Evolutionary conservation across 2,797 vertebrate species (phyloP).

Genomic region (Leptodactylus fallax): DNA sequence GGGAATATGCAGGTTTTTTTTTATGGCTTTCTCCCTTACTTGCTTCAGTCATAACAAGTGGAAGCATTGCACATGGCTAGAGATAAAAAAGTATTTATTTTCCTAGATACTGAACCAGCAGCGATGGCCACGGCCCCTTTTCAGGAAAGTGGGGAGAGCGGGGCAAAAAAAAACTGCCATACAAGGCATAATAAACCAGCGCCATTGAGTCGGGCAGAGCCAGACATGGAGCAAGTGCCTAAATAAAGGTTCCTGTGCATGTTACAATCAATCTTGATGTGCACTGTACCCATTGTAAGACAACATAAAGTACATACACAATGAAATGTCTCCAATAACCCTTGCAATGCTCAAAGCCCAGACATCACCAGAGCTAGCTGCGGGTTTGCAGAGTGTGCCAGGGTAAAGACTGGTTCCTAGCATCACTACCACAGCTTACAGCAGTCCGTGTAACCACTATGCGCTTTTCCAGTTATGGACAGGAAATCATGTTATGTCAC

Average conservation of each 20-base stretch:
- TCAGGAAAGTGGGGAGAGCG: too few relatives aligned
- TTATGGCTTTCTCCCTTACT: too few relatives aligned
- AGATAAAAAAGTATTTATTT: too few relatives aligned
- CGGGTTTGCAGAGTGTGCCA: neutral
- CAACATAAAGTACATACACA: neutral
- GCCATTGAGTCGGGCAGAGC: too few relatives aligned
- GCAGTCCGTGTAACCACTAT: neutral
- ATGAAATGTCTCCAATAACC: neutral
- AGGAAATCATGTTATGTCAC: conserved; percentile 17
- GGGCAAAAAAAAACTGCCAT: too few relatives aligned
- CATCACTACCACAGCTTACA: neutral
- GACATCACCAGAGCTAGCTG: neutral
- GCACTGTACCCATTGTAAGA: neutral
- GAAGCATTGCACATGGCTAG: too few relatives aligned
- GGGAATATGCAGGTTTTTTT: too few relatives aligned
- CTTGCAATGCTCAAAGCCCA: neutral
- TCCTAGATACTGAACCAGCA: too few relatives aligned
- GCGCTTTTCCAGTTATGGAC: neutral
- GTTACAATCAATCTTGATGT: neutral
- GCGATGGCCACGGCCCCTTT: too few relatives aligned
- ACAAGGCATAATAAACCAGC: too few relatives aligned
- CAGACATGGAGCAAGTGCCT: too few relatives aligned
- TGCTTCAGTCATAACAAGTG: too few relatives aligned
- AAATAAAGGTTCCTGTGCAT: neutral
- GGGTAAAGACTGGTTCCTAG: neutral